These are phyloP conservation scores for Prionace glauca DNA, from an alignment of 2,797 vertebrate species.

Conservation along the genomic window DNA sequence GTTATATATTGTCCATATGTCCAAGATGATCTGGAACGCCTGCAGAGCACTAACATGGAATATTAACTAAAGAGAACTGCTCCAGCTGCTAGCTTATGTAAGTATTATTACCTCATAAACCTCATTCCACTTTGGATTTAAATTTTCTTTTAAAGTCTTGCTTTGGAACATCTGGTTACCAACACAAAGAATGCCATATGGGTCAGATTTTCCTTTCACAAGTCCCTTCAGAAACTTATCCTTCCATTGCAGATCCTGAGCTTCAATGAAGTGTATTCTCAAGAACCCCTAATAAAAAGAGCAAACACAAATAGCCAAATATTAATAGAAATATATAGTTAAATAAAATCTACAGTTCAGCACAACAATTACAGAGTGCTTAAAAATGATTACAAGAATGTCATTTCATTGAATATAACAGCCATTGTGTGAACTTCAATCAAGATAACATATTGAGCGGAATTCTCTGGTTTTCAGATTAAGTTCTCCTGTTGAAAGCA, in stretches of 20 bases:
- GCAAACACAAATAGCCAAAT: not conserved
- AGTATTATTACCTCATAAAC: slow-evolving; percentile 76
- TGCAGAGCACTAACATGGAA: not conserved
- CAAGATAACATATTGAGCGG: not conserved
- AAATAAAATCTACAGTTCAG: not conserved
- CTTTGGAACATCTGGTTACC: slow-evolving; percentile 79
- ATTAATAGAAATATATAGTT: not conserved
- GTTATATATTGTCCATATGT: not conserved
- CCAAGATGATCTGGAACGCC: not conserved
- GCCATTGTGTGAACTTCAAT: not conserved
- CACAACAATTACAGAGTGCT: not conserved
- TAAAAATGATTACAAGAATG: not conserved
- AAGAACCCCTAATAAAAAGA: slow-evolving; percentile 66
- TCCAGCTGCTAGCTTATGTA: no score
- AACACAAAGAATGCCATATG: slow-evolving; percentile 77
- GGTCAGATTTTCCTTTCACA: slow-evolving; percentile 92
- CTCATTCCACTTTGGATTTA: slow-evolving; percentile 86
- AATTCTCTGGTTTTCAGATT: no score
- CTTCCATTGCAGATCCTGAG: slow-evolving; percentile 80
- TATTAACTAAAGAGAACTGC: not conserved
- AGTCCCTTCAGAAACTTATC: slow-evolving; percentile 82
- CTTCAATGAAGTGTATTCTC: slow-evolving; percentile 86
- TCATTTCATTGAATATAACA: not conserved
- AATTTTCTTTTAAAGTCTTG: slow-evolving; percentile 79
- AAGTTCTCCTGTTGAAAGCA: no score